These are phyloP conservation scores for Hirtodrosophila trivittata DNA, from an alignment of 2,888 invertebrate genomes.

Conservation along the genomic window DNA sequence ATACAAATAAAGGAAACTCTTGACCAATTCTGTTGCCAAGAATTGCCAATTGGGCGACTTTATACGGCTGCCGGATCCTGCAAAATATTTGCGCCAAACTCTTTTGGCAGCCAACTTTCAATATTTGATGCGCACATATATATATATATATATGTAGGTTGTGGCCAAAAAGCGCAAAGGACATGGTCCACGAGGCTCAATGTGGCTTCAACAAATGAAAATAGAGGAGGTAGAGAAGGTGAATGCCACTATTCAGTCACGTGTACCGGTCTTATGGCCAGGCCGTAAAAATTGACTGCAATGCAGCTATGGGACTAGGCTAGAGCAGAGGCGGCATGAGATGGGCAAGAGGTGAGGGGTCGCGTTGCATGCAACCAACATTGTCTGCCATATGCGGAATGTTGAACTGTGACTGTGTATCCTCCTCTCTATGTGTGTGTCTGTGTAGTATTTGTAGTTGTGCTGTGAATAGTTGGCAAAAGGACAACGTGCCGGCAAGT, in stretches of 20 bases:
- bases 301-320: slow-evolving; percentile 66
- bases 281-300: slow-evolving; percentile 72
- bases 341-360: neutral
- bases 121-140: slow-evolving; percentile 64
- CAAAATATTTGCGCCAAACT: slow-evolving; percentile 33
- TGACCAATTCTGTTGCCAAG: slow-evolving; percentile 50
- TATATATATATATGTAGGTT: slow-evolving; percentile 30
- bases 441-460: slow-evolving; percentile 40
- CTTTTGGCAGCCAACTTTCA: slow-evolving; percentile 61
- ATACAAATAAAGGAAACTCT: neutral
- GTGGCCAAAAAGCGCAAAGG: slow-evolving; percentile 69
- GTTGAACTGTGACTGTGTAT: slow-evolving; percentile 14
- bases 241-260: slow-evolving; percentile 57
- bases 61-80: slow-evolving; percentile 7
- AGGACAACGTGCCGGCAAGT: slow-evolving; percentile 56
- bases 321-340: neutral
- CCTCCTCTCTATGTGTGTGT: slow-evolving; percentile 12
- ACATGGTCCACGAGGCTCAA: slow-evolving; percentile 46
- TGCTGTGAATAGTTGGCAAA: slow-evolving; percentile 50
- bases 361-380: slow-evolving; percentile 55
- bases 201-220: slow-evolving; percentile 65
- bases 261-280: slow-evolving; percentile 52
- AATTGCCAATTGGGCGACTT: slow-evolving; percentile 59
- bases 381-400: slow-evolving; percentile 38
- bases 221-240: slow-evolving; percentile 24